Base-by-base conservation (phyloP, 2,113 vertebrate species). In the Xyliphius kryptos region DNA sequence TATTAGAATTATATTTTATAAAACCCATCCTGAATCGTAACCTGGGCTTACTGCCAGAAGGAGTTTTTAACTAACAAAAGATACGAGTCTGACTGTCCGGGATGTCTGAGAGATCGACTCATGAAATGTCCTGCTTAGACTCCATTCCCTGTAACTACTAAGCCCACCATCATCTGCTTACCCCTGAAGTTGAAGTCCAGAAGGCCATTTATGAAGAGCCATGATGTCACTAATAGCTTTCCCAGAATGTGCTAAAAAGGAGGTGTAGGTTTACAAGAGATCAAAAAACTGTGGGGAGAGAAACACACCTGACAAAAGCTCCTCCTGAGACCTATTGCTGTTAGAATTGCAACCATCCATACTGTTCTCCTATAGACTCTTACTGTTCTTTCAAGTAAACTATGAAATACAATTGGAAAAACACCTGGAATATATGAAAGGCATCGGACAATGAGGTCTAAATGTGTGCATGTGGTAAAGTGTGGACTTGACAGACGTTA, bases 221-320 rank as follows among this genome's bases (percentile, higher is more conserved):
- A 63, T 63, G 61, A 63, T 63, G 61, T 63, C 61, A 63, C 61
- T 63, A 44, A 63, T 53, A 41, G 49, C 49, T 63, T 63, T 63
- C 20, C 37, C 58, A 49, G 22, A 37, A 14, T 6, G 15, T 61
- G 32, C 22, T 61, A 49, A 20, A 61, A 7, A 48, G 14, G 62
- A 56, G 62, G 62, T 46, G 62, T 55, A 40, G 61, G 17, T 63
- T 53, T 63, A 63, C 38, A 11, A 38, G 61, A 63, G 38, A 43
- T 3, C n/a, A 15, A 43, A 56, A 41, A 12, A 51, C n/a, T n/a
- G n/a, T n/a, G n/a, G n/a, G n/a, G n/a, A n/a, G n/a, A n/a, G n/a
- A n/a, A n/a, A n/a, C n/a, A n/a, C n/a, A n/a, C n/a, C n/a, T n/a
- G n/a, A n/a, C n/a, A n/a, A n/a, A n/a, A n/a, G n/a, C n/a, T n/a